Base-by-base conservation (phyloP, 2,113 vertebrate species). In the Rhizomys pruinosus region DNA sequence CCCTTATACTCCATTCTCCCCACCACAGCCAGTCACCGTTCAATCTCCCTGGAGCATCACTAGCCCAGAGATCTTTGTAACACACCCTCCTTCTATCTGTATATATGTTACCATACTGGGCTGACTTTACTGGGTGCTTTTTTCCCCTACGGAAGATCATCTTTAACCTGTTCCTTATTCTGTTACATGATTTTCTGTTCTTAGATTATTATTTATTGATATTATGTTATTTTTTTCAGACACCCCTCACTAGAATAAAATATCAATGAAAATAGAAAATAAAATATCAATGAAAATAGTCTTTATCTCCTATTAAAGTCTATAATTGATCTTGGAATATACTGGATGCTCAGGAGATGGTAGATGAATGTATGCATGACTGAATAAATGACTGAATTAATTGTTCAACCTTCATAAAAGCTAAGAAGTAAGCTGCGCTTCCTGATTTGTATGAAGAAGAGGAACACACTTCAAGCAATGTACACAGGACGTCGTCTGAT, bases 181-280 rank as follows among this genome's bases (percentile, higher is more conserved):
- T 25, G 12, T 88, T 69, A 47, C 44, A 57, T 68, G 9, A 39
- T 23, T 87, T 90, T 55, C 82, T 69, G 59, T 69, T 57, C 63
- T 91, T 78, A 84, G 92, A 27, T 76, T 55, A 34, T 89, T 20
- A 59, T 55, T 92, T 44, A 20, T 55, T 64, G 29, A 42, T 15
- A 47, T 73, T 71, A 23, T 66, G 82, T 91, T 89, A 7, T 63
- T 64, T 94, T 64, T 94, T n/a, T 34, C 8, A 27, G 68, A 74
- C 2, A 20, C 5, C 2, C 19, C 78, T 44, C 29, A 39, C n/a
- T 55, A 77, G 66, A 16, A 91, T 32, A 1, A 0, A 90, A 81
- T 37, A 4, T 90, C 42, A 55, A 3, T 15, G 42, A 82, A 19
- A 27, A 7, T 19, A 82, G 27, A 42, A 4, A 5, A 52, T 93